Conservation (phyloP, 2,113 vertebrate species). For the Phylloscopus trochilus region DNA sequence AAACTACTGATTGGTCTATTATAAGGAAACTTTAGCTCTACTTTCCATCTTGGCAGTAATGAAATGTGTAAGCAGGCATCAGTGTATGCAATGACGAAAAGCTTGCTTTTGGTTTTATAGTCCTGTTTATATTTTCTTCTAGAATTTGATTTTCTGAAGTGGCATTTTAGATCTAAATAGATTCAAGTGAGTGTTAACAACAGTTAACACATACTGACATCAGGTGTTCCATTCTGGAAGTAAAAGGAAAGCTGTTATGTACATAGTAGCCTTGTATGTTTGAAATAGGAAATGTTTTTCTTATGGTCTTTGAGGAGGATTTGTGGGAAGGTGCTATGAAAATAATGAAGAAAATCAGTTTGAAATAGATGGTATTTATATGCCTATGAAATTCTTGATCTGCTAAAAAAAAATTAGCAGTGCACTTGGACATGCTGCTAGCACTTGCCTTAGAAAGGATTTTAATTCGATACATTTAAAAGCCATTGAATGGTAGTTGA, state of each 20-base stretch:
- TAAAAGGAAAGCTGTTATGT: neutral
- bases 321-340: neutral
- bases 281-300: neutral
- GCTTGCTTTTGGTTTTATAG: constrained; percentile 42
- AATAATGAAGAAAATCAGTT: neutral
- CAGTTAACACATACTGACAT: neutral
- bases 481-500: neutral
- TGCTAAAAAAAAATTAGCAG: neutral
- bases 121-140: constrained; percentile 21
- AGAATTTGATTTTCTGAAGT: constrained; percentile 50
- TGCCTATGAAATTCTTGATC: neutral
- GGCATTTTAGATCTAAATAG: constrained; percentile 25
- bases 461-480: neutral
- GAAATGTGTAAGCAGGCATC: constrained; percentile 4
- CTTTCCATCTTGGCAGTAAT: constrained; percentile 37
- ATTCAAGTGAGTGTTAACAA: constrained; percentile 10
- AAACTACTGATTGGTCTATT: constrained; percentile 26
- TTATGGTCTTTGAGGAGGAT: neutral
- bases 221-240: neutral
- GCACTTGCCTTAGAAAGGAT: neutral
- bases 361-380: neutral
- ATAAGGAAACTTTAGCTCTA: constrained; percentile 42
- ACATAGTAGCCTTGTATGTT: neutral
- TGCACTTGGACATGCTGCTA: neutral
- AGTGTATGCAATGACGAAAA: constrained; percentile 16